Conservation (phyloP, 1,140 invertebrate genomes). For the Trachelipus rathkii region DNA sequence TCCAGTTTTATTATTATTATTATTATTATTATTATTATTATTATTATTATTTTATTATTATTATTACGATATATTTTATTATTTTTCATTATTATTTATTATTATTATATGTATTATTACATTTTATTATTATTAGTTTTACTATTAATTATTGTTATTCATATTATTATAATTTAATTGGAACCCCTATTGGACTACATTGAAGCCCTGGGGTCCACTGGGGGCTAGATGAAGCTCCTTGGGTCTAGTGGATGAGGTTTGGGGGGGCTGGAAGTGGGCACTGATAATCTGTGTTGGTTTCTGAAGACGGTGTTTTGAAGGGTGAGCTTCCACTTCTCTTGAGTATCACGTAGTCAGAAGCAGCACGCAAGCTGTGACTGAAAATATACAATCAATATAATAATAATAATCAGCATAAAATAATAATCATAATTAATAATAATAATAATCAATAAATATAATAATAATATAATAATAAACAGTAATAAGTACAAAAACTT, state of each 20-base stretch:
- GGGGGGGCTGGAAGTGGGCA: slow-evolving; percentile 34
- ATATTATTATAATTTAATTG: neutral
- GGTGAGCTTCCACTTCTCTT: slow-evolving; percentile 57
- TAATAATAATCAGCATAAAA: no score
- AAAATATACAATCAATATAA: no score
- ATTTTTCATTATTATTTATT: neutral
- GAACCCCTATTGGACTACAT: no score
- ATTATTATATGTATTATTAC: no score
- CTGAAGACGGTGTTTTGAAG: slow-evolving; percentile 54
- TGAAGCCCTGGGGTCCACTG: no score
- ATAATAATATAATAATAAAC: no score
- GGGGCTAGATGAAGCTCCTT: slow-evolving; percentile 16
- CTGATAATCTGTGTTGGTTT: slow-evolving; percentile 41
- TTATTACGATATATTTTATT: neutral
- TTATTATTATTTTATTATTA: slow-evolving; percentile 11
- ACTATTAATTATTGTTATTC: neutral
- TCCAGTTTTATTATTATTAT: neutral
- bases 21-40: neutral
- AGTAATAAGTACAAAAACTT: no score
- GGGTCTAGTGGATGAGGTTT: slow-evolving; percentile 27
- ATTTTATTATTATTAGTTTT: neutral
- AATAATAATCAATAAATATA: no score
- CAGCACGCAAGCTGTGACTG: slow-evolving; percentile 55
- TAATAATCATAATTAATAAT: no score
- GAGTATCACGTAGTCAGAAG: slow-evolving; percentile 55